A percentile compares a stretch with the other conserved stretches of the same genome.
Evolutionary conservation across 2,113 vertebrate species (phyloP).

Genomic region (Peucedramus taeniatus): DNA sequence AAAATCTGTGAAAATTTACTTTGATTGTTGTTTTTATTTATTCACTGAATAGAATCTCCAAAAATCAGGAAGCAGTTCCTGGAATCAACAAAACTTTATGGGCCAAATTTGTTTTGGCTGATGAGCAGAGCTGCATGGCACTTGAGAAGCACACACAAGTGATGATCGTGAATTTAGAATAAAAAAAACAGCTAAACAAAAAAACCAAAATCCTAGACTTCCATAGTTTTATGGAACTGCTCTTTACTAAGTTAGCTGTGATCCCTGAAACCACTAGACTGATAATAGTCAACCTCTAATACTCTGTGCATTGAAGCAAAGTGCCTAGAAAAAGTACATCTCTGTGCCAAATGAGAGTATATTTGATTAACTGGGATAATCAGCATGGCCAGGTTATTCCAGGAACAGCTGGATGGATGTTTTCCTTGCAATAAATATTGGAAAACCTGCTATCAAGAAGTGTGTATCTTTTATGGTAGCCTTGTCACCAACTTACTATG

Average conservation of each 20-base stretch:
- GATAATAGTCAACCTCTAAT: neutral
- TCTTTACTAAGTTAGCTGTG: neutral
- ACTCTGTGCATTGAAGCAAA: neutral
- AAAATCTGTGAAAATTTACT: neutral
- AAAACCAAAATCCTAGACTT: neutral
- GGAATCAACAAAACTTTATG: slow-evolving; percentile 10
- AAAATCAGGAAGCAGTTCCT: neutral
- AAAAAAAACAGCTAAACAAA: neutral
- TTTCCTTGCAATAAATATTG: neutral
- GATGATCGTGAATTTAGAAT: neutral
- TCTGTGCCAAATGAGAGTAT: neutral
- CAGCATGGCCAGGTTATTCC: neutral
- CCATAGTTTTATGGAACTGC: neutral
- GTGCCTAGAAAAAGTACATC: neutral
- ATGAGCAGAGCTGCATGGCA: neutral
- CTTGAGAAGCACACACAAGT: neutral
- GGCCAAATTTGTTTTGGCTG: neutral
- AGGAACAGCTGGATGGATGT: neutral
- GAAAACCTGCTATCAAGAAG: neutral
- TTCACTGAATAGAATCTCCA: neutral
- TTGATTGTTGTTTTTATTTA: neutral
- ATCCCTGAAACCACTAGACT: neutral
- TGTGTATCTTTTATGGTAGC: neutral
- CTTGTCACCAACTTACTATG: neutral
- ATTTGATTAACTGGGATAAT: neutral